phyloP scores from a whole-genome alignment of 2,113 vertebrate genomes.

The Poicephalus meyeri region DNA sequence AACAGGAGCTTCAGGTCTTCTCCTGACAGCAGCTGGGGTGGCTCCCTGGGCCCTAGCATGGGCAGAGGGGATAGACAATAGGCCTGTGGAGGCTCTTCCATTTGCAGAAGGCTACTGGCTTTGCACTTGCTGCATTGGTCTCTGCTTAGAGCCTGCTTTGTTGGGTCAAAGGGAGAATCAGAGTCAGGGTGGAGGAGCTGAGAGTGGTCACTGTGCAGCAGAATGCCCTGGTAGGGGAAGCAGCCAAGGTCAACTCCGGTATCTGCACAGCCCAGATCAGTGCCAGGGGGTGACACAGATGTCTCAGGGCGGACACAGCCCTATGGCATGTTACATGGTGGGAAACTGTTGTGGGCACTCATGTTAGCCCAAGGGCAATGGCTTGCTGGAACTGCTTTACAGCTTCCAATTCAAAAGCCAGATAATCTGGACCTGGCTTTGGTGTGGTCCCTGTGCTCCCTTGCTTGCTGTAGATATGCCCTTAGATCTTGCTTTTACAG shows the following conservation, averaged over 20 bases:
- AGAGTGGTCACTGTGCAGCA: fast-evolving
- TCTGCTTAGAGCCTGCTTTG: background rate
- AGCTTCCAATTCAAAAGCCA: background rate
- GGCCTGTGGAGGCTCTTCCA: background rate
- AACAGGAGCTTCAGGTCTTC: background rate
- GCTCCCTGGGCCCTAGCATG: fast-evolving
- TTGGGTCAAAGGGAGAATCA: fast-evolving
- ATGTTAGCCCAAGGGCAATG: background rate
- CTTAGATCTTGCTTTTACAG: background rate
- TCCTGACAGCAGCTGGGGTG: background rate
- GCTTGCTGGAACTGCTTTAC: background rate
- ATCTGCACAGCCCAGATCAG: background rate
- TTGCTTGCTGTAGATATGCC: background rate
- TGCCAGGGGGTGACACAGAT: background rate
- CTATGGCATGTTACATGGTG: fast-evolving
- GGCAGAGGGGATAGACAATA: background rate
- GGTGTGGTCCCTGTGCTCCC: background rate
- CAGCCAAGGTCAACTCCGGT: background rate
- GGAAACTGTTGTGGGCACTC: fast-evolving
- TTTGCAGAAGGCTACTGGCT: background rate
- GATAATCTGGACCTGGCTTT: background rate
- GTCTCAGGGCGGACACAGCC: background rate
- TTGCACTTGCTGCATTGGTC: background rate
- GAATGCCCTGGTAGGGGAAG: background rate
- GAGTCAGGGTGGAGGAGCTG: background rate